phyloP scores from a whole-genome alignment of 2,797 vertebrate species.

The Coregonus sp. region DNA sequence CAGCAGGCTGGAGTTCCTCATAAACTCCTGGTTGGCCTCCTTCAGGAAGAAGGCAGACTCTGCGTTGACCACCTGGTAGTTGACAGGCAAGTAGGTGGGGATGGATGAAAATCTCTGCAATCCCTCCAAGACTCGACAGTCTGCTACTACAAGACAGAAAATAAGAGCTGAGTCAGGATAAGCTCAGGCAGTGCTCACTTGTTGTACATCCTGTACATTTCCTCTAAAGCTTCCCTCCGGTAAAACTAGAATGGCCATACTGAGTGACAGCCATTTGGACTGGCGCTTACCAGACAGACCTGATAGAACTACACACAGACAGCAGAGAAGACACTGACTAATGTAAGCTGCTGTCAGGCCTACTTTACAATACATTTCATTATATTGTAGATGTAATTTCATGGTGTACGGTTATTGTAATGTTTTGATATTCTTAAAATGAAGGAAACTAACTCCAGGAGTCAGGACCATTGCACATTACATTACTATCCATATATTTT shows the following conservation, averaged over 20 bases:
- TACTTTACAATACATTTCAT: background rate
- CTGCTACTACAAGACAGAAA: conserved; percentile 74
- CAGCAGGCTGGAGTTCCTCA: conserved; percentile 89
- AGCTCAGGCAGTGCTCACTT: conserved; percentile 5
- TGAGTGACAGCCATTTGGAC: conserved; percentile 14
- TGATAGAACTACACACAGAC: background rate
- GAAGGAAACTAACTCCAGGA: background rate
- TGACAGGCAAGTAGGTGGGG: conserved; percentile 92
- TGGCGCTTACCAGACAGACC: background rate
- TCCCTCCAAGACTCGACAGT: conserved; percentile 80
- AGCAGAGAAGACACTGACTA: background rate
- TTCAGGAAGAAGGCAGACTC: conserved; percentile 89
- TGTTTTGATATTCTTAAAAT: background rate
- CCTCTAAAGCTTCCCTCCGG: background rate
- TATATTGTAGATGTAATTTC: background rate
- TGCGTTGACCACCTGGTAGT: conserved; percentile 81
- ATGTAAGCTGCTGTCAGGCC: background rate
- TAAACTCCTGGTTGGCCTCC: conserved; percentile 85
- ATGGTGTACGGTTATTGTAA: background rate
- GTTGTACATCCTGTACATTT: background rate
- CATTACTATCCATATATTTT: background rate
- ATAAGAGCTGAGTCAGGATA: conserved; percentile 46
- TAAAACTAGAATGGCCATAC: background rate
- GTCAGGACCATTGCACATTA: background rate
- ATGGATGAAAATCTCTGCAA: conserved; percentile 83